These are phyloP conservation scores for Ophioninae sp. DNA, from an alignment of 2,888 invertebrate genomes.

Conservation along the genomic window DNA sequence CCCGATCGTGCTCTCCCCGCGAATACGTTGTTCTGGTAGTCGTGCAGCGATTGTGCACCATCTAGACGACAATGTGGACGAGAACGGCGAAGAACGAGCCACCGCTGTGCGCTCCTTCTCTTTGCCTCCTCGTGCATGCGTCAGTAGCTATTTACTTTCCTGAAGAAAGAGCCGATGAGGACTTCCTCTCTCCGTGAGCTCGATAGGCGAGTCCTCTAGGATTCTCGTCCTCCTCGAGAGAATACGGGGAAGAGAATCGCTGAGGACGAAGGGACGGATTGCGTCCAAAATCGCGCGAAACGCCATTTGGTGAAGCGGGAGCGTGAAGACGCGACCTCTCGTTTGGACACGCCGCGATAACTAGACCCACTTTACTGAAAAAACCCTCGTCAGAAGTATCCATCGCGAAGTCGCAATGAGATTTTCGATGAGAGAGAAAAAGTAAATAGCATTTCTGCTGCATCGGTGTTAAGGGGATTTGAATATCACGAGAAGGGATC, in stretches of 20 bases:
- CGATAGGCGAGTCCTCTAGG: too few relatives aligned
- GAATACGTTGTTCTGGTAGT: slow-evolving; percentile 60
- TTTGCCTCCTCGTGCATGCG: slow-evolving; percentile 51
- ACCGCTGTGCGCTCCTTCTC: slow-evolving; percentile 39
- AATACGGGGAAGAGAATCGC: neutral
- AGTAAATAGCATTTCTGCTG: too few relatives aligned
- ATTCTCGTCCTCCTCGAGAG: too few relatives aligned
- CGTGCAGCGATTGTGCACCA: slow-evolving; percentile 58
- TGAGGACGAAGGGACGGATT: neutral
- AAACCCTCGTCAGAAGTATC: too few relatives aligned
- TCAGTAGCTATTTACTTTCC: slow-evolving; percentile 28
- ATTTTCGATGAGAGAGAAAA: too few relatives aligned
- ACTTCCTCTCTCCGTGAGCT: too few relatives aligned
- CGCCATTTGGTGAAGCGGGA: neutral
- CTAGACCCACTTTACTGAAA: too few relatives aligned
- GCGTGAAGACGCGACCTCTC: neutral
- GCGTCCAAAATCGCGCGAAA: neutral
- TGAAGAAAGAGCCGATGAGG: neutral
- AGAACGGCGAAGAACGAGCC: slow-evolving; percentile 37
- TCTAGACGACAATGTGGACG: slow-evolving; percentile 43
- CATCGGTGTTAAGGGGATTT: too few relatives aligned
- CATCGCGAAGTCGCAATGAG: too few relatives aligned
- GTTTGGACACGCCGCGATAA: neutral
- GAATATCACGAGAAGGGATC: too few relatives aligned
- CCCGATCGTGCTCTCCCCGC: slow-evolving; percentile 59